Conservation (phyloP, 2,888 invertebrate species). For the Scrobipalpa costella region DNA sequence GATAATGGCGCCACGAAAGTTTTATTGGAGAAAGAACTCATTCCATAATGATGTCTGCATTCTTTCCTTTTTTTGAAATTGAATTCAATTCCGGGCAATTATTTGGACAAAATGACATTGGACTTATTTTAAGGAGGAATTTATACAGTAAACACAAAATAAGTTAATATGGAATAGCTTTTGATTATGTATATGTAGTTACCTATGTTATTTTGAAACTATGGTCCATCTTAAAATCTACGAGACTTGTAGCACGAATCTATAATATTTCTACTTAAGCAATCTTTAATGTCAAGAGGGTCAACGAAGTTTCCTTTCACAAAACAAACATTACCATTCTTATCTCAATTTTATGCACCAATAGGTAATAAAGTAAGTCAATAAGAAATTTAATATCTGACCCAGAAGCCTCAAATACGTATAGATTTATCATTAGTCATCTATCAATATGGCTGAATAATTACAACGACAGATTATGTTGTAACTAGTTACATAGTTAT, state of each 20-base stretch:
- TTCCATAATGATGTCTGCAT: slow-evolving; percentile 24
- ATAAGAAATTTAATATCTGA: slow-evolving; percentile 10
- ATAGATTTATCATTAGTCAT: slow-evolving; percentile 20
- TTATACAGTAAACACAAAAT: not conserved
- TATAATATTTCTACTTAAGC: not conserved
- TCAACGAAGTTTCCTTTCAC: not conserved
- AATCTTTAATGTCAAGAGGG: not conserved
- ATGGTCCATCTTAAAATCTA: not conserved
- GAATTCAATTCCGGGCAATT: not conserved
- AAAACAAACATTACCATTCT: not conserved
- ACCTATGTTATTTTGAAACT: not conserved
- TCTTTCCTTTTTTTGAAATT: slow-evolving; percentile 14
- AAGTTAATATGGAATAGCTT: no score
- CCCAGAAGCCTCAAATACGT: slow-evolving; percentile 20
- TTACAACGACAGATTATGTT: slow-evolving; percentile 19
- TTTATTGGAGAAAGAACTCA: slow-evolving; percentile 25
- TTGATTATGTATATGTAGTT: no score
- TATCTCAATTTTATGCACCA: slow-evolving; percentile 7
- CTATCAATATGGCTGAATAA: slow-evolving; percentile 23
- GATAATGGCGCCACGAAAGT: slow-evolving; percentile 27
- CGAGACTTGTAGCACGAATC: not conserved
- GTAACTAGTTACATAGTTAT: slow-evolving; percentile 14
- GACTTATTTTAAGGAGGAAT: not conserved
- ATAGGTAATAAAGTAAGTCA: slow-evolving; percentile 8
- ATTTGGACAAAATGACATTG: not conserved